Percentiles rank a stretch among this genome's conserved stretches.
These are phyloP conservation scores for Sweltsa coloradensis DNA, from an alignment of 1,140 invertebrate species.

Conservation along the genomic window DNA sequence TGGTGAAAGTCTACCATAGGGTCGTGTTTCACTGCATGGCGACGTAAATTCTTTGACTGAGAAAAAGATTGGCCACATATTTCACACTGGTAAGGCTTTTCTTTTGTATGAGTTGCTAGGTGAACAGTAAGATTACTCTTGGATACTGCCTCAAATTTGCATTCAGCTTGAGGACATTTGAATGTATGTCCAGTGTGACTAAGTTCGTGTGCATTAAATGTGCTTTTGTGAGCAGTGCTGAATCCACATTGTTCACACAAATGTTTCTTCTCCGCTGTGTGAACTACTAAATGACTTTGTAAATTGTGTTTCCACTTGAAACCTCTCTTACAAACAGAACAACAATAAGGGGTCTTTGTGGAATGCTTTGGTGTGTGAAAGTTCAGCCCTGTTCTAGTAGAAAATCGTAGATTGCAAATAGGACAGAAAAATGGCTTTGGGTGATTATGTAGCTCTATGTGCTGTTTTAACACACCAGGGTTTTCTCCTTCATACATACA, in stretches of 20 bases:
- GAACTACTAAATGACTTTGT: slow-evolving; percentile 40
- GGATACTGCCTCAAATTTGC: slow-evolving; percentile 33
- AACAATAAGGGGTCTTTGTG: slow-evolving; percentile 39
- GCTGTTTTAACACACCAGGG: slow-evolving; percentile 29
- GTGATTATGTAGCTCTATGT: slow-evolving; percentile 35
- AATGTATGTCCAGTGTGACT: slow-evolving; percentile 41
- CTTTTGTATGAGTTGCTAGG: slow-evolving; percentile 40
- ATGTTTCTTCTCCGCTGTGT: slow-evolving; percentile 41
- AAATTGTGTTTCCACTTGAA: slow-evolving; percentile 51
- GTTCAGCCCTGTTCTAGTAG: slow-evolving; percentile 35
- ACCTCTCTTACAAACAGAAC: slow-evolving; percentile 40
- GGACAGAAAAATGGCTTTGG: slow-evolving; percentile 39
- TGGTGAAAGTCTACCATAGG: slow-evolving; percentile 16
- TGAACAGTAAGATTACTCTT: slow-evolving; percentile 37
- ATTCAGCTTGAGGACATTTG: slow-evolving; percentile 35
- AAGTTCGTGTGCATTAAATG: slow-evolving; percentile 40
- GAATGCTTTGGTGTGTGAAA: slow-evolving; percentile 43
- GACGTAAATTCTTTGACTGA: slow-evolving; percentile 34
- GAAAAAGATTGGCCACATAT: slow-evolving; percentile 37
- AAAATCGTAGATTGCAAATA: slow-evolving; percentile 37
- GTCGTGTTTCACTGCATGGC: slow-evolving; percentile 33
- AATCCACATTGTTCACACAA: slow-evolving; percentile 48
- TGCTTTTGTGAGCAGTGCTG: slow-evolving; percentile 42
- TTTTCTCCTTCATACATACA: slow-evolving; percentile 34
- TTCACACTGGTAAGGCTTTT: slow-evolving; percentile 37